Evolutionary conservation across 2,797 vertebrate genomes (phyloP).

Genomic region (Pygocentrus nattereri): DNA sequence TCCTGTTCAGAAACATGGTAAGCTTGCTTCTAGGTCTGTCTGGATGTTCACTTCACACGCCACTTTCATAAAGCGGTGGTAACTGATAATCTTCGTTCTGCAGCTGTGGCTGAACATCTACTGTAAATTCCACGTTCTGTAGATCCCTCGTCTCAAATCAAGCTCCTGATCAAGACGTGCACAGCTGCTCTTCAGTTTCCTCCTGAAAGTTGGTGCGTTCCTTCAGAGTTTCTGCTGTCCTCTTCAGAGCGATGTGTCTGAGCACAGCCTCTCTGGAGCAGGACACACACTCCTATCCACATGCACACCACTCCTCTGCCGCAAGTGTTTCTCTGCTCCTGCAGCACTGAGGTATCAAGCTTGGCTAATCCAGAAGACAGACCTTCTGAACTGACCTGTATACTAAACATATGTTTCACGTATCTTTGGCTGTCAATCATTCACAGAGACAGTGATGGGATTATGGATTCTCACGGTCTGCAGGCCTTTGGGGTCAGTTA

Average conservation of each 20-base stretch:
- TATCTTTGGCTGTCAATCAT: slow-evolving; percentile 41
- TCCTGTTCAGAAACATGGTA: slow-evolving; percentile 69
- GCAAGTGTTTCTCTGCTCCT: not conserved
- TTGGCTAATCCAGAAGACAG: slow-evolving; percentile 32
- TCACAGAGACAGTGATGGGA: slow-evolving; percentile 55
- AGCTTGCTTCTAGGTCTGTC: not conserved
- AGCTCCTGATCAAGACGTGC: not conserved
- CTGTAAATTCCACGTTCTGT: not conserved
- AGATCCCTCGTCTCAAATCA: not conserved
- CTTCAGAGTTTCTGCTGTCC: not conserved
- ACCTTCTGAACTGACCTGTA: slow-evolving; percentile 38
- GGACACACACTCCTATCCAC: slow-evolving; percentile 7
- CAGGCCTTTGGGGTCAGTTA: not conserved
- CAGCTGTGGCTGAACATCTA: not conserved
- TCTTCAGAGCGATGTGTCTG: slow-evolving; percentile 15
- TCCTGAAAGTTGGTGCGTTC: not conserved
- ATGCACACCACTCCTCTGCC: not conserved
- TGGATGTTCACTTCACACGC: not conserved
- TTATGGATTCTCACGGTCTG: slow-evolving; percentile 52
- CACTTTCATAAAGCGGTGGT: not conserved
- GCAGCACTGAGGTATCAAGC: slow-evolving; percentile 6
- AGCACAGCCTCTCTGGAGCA: slow-evolving; percentile 25
- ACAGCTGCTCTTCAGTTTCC: not conserved
- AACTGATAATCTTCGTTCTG: not conserved
- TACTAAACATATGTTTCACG: slow-evolving; percentile 42